Conservation (phyloP, 2,797 vertebrate genomes). For the Sternarchorhynchus goeldii region DNA sequence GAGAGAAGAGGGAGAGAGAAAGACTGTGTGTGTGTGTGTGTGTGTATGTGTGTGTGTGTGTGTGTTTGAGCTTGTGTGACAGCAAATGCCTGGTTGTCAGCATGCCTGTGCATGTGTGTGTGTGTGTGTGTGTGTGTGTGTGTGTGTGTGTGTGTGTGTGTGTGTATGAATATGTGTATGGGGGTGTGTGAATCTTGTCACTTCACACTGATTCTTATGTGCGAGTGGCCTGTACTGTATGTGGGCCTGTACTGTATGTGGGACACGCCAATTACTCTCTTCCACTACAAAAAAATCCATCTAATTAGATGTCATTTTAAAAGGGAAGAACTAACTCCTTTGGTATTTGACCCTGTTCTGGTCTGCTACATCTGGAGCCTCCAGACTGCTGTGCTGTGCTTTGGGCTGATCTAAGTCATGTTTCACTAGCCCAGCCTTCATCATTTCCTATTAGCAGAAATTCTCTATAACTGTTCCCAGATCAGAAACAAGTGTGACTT, state of each 20-base stretch:
- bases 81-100: constrained; percentile 42
- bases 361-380: constrained; percentile 15
- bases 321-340: constrained; percentile 60
- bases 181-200: constrained; percentile 55
- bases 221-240: constrained; percentile 55
- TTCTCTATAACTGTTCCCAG: constrained; percentile 32
- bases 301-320: constrained; percentile 60
- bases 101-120: constrained; percentile 39
- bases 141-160: constrained; percentile 20
- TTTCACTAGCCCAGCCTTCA: not conserved
- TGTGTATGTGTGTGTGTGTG: constrained; percentile 37
- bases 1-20: constrained; percentile 6
- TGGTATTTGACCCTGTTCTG: constrained; percentile 63
- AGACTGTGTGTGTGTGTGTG: constrained; percentile 45
- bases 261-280: constrained; percentile 65
- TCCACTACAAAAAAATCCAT: constrained; percentile 53
- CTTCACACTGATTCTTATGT: constrained; percentile 44
- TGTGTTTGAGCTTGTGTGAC: constrained; percentile 38
- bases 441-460: constrained; percentile 15
- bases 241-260: constrained; percentile 61
- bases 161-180: constrained; percentile 44
- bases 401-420: not conserved
- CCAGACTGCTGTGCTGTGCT: not conserved
- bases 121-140: constrained; percentile 30
- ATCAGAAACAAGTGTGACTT: constrained; percentile 40